Percentiles rank a stretch among this genome's conserved stretches.
Conservation (phyloP, 2,888 invertebrate species). For the Pristionchus mayeri region DNA sequence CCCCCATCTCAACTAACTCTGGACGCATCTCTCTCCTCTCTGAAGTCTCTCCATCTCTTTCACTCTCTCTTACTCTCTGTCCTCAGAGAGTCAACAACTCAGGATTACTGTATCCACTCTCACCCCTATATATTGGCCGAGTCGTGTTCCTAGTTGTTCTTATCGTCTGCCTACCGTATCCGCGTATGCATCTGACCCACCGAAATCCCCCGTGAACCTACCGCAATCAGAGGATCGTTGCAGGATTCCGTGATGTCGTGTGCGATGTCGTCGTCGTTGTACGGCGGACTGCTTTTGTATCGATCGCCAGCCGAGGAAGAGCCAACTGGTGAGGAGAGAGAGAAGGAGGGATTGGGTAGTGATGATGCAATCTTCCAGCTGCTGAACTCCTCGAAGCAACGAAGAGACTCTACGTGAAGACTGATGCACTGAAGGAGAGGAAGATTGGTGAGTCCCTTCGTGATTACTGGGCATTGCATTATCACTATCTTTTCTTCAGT, state of each 20-base stretch:
- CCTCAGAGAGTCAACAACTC: background rate
- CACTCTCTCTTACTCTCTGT: background rate
- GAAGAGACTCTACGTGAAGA: slow-evolving; percentile 55
- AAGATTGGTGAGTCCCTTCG: slow-evolving; percentile 53
- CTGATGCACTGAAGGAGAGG: slow-evolving; percentile 52
- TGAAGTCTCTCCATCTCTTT: background rate
- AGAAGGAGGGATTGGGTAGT: background rate
- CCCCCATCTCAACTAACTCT: background rate
- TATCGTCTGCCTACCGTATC: background rate
- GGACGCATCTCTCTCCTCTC: background rate
- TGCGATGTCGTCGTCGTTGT: slow-evolving; percentile 35
- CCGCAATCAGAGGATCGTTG: background rate
- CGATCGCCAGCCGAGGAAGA: slow-evolving; percentile 1
- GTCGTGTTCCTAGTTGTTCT: background rate
- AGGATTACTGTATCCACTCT: background rate
- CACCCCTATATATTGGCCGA: background rate
- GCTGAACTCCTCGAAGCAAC: slow-evolving; percentile 55
- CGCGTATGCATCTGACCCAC: too few species aligned
- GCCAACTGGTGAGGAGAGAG: background rate
- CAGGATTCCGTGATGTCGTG: slow-evolving; percentile 19
- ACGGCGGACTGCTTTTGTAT: slow-evolving; percentile 25
- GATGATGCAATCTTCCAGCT: slow-evolving; percentile 27
- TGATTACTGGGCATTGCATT: too few species aligned
- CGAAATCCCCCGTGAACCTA: background rate
- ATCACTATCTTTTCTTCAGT: too few species aligned